phyloP scores from a whole-genome alignment of 2,888 invertebrate genomes.

The Acleris emargana region DNA sequence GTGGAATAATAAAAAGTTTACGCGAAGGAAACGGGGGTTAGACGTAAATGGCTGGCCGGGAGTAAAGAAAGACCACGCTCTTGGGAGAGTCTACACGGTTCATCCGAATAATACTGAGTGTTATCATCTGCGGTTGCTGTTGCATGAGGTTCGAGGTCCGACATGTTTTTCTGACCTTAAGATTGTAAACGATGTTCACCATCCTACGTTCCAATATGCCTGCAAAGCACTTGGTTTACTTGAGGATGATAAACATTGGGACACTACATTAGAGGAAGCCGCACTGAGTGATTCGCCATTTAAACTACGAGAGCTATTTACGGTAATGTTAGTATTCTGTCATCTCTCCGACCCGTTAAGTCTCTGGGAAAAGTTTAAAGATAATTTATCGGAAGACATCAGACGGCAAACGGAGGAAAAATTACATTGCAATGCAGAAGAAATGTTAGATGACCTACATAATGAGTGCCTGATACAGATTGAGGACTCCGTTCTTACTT shows the following conservation, averaged over 20 bases:
- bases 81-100: constrained; percentile 34
- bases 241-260: background rate
- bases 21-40: background rate
- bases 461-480: too few species aligned
- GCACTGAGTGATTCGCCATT: too few species aligned
- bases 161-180: background rate
- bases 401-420: too few species aligned
- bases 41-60: constrained; percentile 25
- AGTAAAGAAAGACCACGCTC: constrained; percentile 19
- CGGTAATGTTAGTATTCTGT: too few species aligned
- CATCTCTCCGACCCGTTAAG: too few species aligned
- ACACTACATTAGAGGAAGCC: too few species aligned
- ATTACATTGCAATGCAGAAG: too few species aligned
- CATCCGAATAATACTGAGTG: constrained; percentile 36
- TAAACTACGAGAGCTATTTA: too few species aligned
- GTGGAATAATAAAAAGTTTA: background rate
- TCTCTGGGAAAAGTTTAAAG: too few species aligned
- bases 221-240: background rate
- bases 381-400: too few species aligned
- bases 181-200: background rate
- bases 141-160: background rate
- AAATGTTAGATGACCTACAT: too few species aligned
- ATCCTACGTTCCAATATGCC: background rate
- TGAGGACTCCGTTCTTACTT: too few species aligned
- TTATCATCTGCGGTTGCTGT: constrained; percentile 14